These are phyloP conservation scores for Ceratina japonica DNA, from an alignment of 1,140 invertebrate genomes.

Conservation along the genomic window DNA sequence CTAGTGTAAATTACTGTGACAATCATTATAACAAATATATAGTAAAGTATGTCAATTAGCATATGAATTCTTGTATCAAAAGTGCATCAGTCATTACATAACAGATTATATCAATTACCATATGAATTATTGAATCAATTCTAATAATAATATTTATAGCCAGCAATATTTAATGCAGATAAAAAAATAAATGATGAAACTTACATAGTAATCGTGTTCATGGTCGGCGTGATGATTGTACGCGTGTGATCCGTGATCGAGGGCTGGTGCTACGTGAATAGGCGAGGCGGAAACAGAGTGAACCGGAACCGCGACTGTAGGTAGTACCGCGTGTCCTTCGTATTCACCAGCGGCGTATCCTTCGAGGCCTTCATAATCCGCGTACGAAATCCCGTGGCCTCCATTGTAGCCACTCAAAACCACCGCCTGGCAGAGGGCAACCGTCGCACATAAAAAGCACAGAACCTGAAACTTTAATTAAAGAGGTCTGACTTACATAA, in stretches of 20 bases:
- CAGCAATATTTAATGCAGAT: too few relatives aligned
- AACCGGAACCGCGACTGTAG: conserved; percentile 76
- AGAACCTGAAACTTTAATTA: conserved; percentile 63
- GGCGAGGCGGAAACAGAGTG: conserved; percentile 76
- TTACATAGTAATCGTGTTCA: conserved; percentile 75
- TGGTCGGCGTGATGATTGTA: conserved; percentile 64
- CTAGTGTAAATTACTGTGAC: too few relatives aligned
- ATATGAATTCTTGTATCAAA: too few relatives aligned
- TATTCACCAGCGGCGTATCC: conserved; percentile 67
- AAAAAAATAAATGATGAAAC: conserved; percentile 12
- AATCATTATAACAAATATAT: too few relatives aligned
- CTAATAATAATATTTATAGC: too few relatives aligned
- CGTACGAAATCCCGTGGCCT: conserved; percentile 67
- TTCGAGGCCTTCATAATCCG: conserved; percentile 63
- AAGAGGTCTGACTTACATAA: neutral
- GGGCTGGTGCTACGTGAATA: conserved; percentile 59
- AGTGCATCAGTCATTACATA: too few relatives aligned
- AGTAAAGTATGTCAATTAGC: too few relatives aligned
- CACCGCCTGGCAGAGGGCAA: conserved; percentile 66
- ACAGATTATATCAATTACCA: too few relatives aligned
- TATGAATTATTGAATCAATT: too few relatives aligned
- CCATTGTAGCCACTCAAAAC: conserved; percentile 75
- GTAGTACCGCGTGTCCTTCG: conserved; percentile 72
- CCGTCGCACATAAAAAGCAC: conserved; percentile 65
- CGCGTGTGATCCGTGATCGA: conserved; percentile 65